Base-by-base conservation (phyloP, 2,888 invertebrate species). In the Sarcophaga subvicina region DNA sequence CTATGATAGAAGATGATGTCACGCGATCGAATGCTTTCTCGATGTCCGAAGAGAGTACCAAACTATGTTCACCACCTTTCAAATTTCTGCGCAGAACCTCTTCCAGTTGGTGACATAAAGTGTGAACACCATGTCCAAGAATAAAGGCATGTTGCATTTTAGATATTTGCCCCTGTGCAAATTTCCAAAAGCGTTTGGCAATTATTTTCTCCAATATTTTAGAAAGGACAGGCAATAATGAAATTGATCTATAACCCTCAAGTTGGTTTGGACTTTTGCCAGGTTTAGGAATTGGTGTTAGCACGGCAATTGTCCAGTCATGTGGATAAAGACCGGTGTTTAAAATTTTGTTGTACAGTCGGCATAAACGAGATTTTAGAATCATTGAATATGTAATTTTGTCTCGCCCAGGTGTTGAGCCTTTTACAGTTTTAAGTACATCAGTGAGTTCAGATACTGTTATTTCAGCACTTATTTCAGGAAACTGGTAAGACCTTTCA, bases 201-300 rank as follows among this genome's bases (percentile, higher is more conserved):
- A 81, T 12, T 14, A 76, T 76, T 45, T 72, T 83, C n/a, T 83
- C 73, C 8, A 83, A 70, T 11, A 66, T 49, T 70, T 83, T 83
- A 1, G 83, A 78, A 10, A 79, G 69, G 2, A 75, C 64, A 2
- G 69, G 62, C 4, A 83, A 22, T 27, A 27, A 4, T 27, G 27
- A 27, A 27, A 27, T 27, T 27, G 27, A 4, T 11, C 76, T 4
- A 17, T 78, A 77, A 1, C 72, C 77, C 12, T 64, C 64, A 14
- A 78, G 5, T 4, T 25, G 25, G 45, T 49, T 54, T 20, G 60
- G 63, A 5, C 20, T 22, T 49, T 83, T 83, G 0, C 67, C 69
- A 14, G 37, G 67, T 45, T 78, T 83, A 1, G 76, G 49, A 10
- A 81, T 75, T 8, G 75, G 70, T 27, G 25, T 8, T 6, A 81